Evolutionary conservation across 2,888 invertebrate genomes (phyloP), one percentile per base, ranked within the genome.

Genomic region (Tipula unca): DNA sequence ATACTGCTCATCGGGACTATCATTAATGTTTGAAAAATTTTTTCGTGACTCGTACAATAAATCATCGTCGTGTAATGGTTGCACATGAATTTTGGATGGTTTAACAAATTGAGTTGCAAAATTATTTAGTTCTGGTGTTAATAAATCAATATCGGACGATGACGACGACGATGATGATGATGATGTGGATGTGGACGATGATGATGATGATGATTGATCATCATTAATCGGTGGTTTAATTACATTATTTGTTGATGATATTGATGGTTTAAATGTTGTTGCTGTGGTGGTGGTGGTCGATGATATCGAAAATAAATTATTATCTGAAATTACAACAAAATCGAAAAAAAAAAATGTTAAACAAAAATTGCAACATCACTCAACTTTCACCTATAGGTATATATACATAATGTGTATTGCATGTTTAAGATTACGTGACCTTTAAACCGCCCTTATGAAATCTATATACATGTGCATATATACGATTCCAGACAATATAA

Each of bases 51-150:
- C 93, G 88, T 92, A 93, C n/a, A 93, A 90, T 86, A 92, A 89
- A 89, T 93, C 93, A 88, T 93, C 93, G 86, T 92, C 92, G 88
- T 93, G 92, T 84, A 92, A 89, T 82, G 92, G 91, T 86, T 90
- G 89, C 29, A 92, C 92, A 87, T 92, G 92, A 86, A 93, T 91
- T 89, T 94, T 94, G 86, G 91, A 89, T 14, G 93, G 93, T 86
- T 90, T 92, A 0, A 94, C 92, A 88, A 91, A 92, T 88, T 93
- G 93, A 25, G 88, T 88, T 85, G 88, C 87, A 85, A 89, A 89
- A 39, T 88, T 89, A 69, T 86, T 85, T 17, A 29, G 84, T 85
- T 39, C 48, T n/a, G 42, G 36, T n/a, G 86, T 25, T 82, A 35
- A 29, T 32, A 85, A 48, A 85, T 54, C 85, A 54, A 36, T 84